Conservation (phyloP, 2,888 invertebrate genomes). For the Adineta ricciae region DNA sequence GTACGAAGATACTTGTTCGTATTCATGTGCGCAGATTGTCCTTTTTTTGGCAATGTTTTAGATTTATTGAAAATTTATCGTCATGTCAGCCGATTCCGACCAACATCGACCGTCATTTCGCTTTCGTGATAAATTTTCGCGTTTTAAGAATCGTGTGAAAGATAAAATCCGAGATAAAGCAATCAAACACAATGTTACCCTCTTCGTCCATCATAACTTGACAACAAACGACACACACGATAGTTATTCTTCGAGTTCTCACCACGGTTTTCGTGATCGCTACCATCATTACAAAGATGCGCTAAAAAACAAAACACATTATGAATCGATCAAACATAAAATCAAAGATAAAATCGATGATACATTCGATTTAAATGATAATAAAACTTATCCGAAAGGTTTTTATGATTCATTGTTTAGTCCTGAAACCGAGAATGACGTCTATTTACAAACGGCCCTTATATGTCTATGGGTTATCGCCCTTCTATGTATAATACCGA, state of each 20-base stretch:
- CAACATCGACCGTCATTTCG: background rate
- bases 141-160: background rate
- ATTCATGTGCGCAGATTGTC: background rate
- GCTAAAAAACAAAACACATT: background rate
- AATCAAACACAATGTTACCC: background rate
- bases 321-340: background rate
- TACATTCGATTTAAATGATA: background rate
- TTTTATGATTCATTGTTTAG: constrained; percentile 21
- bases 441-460: background rate
- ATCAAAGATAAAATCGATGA: background rate
- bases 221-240: background rate
- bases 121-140: background rate
- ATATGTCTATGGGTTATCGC: constrained; percentile 8
- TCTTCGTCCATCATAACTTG: background rate
- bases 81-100: background rate
- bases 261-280: background rate
- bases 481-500: background rate
- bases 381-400: constrained; percentile 16
- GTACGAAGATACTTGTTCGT: background rate
- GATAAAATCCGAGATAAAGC: background rate
- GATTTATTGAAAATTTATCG: background rate
- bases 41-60: background rate
- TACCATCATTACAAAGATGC: background rate
- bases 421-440: background rate
- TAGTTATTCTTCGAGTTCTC: background rate